Evolutionary conservation across 2,113 vertebrate species (phyloP).

Genomic region (Oxyura jamaicensis): DNA sequence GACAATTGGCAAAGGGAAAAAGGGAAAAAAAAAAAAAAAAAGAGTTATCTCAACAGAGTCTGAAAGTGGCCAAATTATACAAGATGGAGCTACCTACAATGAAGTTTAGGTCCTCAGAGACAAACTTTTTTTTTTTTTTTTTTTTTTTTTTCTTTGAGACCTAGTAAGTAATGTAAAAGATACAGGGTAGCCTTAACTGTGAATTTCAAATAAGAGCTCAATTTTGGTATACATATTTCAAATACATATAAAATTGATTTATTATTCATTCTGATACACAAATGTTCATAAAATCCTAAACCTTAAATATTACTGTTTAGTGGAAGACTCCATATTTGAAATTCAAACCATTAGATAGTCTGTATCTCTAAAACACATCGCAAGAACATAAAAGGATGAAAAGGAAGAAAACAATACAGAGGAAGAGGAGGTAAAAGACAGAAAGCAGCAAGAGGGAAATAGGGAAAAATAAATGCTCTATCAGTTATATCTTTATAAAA

Average conservation of each 20-base stretch:
- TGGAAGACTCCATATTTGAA: not conserved
- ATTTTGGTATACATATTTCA: not conserved
- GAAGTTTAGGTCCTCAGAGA: not conserved
- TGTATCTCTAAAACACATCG: not conserved
- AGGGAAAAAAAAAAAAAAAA: not conserved
- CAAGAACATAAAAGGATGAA: not conserved
- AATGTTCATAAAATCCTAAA: not conserved
- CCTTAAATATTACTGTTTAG: not conserved
- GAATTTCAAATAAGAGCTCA: not conserved
- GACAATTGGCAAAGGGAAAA: not conserved
- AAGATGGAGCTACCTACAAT: not conserved
- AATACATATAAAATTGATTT: not conserved
- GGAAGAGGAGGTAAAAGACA: not conserved
- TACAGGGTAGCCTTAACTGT: not conserved
- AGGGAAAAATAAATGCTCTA: not conserved
- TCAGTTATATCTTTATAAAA: not conserved
- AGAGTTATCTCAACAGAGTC: not conserved
- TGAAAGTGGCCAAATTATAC: not conserved
- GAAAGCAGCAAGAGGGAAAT: not conserved
- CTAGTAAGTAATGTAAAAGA: not conserved
- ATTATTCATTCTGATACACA: not conserved
- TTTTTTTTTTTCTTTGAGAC: not conserved
- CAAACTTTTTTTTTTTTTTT: too few species aligned
- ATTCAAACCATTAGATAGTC: not conserved
- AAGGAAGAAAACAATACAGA: not conserved